phyloP scores from a whole-genome alignment of 2,797 vertebrate genomes.

The Thamnophis elegans region DNA sequence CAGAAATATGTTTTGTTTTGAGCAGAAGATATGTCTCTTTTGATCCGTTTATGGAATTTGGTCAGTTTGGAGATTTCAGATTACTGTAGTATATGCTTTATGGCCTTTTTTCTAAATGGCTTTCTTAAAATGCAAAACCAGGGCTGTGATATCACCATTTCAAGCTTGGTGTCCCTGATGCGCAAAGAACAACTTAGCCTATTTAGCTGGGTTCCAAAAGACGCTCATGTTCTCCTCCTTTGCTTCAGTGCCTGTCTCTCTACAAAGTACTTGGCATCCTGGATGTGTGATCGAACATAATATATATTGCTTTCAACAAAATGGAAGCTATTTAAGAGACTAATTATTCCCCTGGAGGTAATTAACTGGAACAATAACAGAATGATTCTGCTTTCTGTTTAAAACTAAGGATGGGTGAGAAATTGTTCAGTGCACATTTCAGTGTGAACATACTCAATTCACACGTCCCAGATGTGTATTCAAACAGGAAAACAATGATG shows the following conservation, averaged over 20 bases:
- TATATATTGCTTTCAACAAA: conserved; percentile 2
- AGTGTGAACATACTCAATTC: background rate
- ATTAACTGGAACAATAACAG: conserved; percentile 9
- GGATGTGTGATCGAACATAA: background rate
- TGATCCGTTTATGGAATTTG: background rate
- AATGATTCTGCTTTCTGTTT: background rate
- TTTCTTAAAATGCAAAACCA: background rate
- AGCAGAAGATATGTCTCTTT: background rate
- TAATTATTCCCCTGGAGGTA: background rate
- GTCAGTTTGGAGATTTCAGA: background rate
- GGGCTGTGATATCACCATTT: background rate
- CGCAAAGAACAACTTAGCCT: background rate
- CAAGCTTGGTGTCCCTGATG: background rate
- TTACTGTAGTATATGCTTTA: background rate
- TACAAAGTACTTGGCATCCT: background rate
- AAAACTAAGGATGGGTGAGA: background rate
- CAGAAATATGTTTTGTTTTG: background rate
- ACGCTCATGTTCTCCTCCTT: background rate
- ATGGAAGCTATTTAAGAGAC: conserved; percentile 1
- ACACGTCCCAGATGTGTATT: background rate
- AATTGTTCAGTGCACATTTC: background rate
- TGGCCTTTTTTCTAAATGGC: background rate
- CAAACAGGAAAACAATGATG: background rate
- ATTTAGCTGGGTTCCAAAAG: background rate
- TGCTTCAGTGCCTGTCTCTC: background rate